Conservation (phyloP, 2,888 invertebrate species). For the Drosophila paramelanica region DNA sequence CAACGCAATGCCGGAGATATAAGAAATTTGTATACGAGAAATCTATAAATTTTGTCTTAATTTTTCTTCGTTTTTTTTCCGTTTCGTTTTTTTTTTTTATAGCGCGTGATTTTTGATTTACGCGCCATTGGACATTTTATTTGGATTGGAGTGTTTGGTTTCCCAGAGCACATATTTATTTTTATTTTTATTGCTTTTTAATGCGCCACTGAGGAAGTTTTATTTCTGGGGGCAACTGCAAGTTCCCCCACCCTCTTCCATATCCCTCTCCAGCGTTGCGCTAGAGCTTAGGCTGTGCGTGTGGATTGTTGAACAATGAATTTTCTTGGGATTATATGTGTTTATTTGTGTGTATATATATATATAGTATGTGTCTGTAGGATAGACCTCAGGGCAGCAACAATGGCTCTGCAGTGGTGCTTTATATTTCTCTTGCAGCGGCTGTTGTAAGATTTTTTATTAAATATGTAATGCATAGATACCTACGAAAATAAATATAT, state of each 20-base stretch:
- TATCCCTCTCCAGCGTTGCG: neutral
- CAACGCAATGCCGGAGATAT: constrained; percentile 29
- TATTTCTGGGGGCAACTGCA: constrained; percentile 55
- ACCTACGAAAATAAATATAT: no score
- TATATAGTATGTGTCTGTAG: constrained; percentile 25
- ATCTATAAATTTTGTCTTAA: constrained; percentile 71
- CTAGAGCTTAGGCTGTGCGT: constrained; percentile 47
- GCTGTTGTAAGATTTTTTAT: neutral
- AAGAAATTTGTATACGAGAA: constrained; percentile 46
- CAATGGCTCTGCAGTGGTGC: constrained; percentile 55
- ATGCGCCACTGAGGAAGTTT: constrained; percentile 78
- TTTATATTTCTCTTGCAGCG: constrained; percentile 35
- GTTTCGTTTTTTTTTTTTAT: constrained; percentile 22
- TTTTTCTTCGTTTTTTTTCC: constrained; percentile 45
- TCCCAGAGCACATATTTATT: constrained; percentile 73
- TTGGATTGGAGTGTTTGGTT: constrained; percentile 57
- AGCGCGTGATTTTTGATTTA: constrained; percentile 79
- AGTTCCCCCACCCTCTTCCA: constrained; percentile 4
- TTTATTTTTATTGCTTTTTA: constrained; percentile 82
- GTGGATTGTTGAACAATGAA: constrained; percentile 73
- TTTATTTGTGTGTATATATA: constrained; percentile 15
- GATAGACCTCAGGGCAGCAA: constrained; percentile 1
- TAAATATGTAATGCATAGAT: neutral
- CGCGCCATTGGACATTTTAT: constrained; percentile 74
- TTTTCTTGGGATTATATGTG: constrained; percentile 71